Base-by-base conservation (phyloP, 2,888 invertebrate genomes). In the Aleiodes leptofemur region DNA sequence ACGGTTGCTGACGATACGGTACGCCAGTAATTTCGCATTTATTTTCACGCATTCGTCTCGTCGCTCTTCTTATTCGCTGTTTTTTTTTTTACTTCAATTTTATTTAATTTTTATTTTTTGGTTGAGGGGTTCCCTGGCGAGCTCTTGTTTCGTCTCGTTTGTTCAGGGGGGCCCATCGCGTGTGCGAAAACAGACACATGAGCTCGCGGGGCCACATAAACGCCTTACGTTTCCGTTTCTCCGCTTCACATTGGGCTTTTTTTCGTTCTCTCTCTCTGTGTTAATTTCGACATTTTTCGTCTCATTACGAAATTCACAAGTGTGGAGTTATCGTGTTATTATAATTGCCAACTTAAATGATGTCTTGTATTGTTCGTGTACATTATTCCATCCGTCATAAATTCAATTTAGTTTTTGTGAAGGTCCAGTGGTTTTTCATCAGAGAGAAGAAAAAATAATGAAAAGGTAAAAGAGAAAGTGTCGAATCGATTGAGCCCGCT, bases 1-100 rank as follows among this genome's bases (percentile, higher is more conserved):
- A 83, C 83, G 82, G 81, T 83, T 78, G 76, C 81, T 82, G 79
- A 79, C 81, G 78, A 83, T 79, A 80, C 78, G 81, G 79, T 77
- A 80, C 79, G 76, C 73, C 77, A 78, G 73, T 78, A 80, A 82
- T 83, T 83, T 80, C 74, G 79, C 81, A 80, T 84, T 84, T 81
- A 80, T 81, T 81, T 82, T 81, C 79, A 74, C 77, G 73, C 74
- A 77, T 78, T 80, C 61, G 23, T 72, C 31, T 61, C 51, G 48
- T 71, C 50, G 7, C 50, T 61, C 16, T 64, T 38, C 51, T 38
- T 72, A 13, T 51, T 61, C 43, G 43, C 48, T 48, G 11, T 69
- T 50, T 48, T 51, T 16, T 69, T 59, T 66, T 66, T 11, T 29
- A 38, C 56, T 53, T 11, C 9, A 72, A 61, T 31, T 50, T 23